phyloP scores from a whole-genome alignment of 2,113 vertebrate species.

The Taurulus bubalis region DNA sequence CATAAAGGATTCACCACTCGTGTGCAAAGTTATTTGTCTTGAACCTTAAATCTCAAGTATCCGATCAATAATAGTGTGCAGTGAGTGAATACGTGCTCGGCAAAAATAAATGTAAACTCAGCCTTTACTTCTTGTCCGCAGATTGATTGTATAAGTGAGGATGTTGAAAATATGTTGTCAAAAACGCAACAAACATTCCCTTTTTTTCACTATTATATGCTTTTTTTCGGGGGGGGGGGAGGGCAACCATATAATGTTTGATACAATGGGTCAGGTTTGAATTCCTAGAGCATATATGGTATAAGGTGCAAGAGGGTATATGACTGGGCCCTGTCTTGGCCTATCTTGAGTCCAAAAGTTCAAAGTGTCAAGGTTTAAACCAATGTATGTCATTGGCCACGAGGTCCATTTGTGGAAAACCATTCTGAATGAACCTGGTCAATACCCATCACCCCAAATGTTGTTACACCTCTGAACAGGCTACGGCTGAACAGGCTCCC shows the following conservation, averaged over 20 bases:
- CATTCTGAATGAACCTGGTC: constrained; percentile 23
- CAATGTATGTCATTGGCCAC: constrained; percentile 5
- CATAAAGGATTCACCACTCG: constrained; percentile 12
- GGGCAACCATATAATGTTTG: too few species aligned
- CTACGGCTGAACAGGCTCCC: constrained; percentile 25
- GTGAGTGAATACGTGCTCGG: constrained; percentile 21
- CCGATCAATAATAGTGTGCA: constrained; percentile 57
- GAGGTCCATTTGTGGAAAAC: constrained; percentile 45
- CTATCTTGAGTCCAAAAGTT: too few species aligned
- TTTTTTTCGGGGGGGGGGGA: too few species aligned
- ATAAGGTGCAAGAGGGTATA: too few species aligned
- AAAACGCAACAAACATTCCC: too few species aligned
- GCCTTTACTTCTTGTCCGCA: constrained; percentile 19
- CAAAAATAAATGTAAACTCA: constrained; percentile 37
- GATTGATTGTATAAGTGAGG: constrained; percentile 26
- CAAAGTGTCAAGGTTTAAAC: constrained; percentile 11
- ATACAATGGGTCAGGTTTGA: too few species aligned
- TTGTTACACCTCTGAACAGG: constrained; percentile 35
- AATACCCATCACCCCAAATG: constrained; percentile 23
- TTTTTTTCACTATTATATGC: too few species aligned
- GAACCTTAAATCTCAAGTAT: constrained; percentile 54
- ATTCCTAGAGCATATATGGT: too few species aligned
- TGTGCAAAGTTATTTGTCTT: constrained; percentile 19
- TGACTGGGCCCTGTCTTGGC: too few species aligned
- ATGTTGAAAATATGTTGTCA: background rate